Evolutionary conservation across 2,113 vertebrate genomes (phyloP), one percentile per base, ranked within the genome.

Genomic region (Callionymus lyra): DNA sequence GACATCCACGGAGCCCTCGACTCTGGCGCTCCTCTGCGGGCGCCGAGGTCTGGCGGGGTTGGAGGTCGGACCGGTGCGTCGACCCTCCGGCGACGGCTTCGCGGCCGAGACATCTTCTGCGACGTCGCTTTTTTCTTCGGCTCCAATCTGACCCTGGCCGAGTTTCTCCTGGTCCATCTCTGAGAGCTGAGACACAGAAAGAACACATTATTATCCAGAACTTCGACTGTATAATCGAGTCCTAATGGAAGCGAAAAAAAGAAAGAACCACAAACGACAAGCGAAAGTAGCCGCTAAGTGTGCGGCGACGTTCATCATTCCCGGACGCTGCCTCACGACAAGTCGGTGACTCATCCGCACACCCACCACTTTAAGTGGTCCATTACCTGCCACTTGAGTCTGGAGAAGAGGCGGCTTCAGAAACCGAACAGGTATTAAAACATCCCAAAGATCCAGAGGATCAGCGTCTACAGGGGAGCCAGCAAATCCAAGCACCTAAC

Each of bases 1-100:
- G 38, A 81, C 38, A 21, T 84, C 82, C 0, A 82, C 62, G 6
- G 82, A 85, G 18, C 55, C 72, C 53, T 87, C 81, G 4, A 83
- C 58, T 12, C 56, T 60, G 41, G 71, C 41, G 17, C 62, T 68
- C 43, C 82, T 77, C 74, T 83, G 81, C 0, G 81, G 83, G 19
- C 80, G 64, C 1, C 72, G 72, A 41, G 75, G 73, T 61, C 76
- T 59, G 46, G 31, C 11, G 2, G 66, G 42, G 31, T 40, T 63
- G 14, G 32, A 18, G 16, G 55, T 18, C 17, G 46, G 60, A 6
- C 43, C 35, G 1, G 43, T 9, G 2, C 4, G 41, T 10, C 13
- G 62, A 17, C n/a, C 35, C 34, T 43, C 34, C 9, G 14, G 42
- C 16, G 47, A 4, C 6, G 41, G 39, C 34, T 54, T 41, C 10